Evolutionary conservation across 2,797 vertebrate genomes (phyloP).

Genomic region (Gastrophryne carolinensis): DNA sequence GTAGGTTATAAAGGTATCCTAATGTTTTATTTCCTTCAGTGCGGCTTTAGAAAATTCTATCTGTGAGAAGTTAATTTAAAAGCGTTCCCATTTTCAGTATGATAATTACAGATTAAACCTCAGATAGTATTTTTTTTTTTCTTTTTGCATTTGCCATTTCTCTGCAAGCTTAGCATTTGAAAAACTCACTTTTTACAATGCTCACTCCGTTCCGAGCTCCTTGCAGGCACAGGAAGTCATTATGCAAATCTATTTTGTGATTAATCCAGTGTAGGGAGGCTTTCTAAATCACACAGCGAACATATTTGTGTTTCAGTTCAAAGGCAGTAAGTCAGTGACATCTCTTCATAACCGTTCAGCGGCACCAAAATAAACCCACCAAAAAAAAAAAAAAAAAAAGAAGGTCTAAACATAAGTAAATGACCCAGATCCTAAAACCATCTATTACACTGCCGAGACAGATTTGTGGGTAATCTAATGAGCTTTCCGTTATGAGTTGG

Average conservation of each 20-base stretch:
- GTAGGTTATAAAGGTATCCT: not conserved
- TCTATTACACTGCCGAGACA: slow-evolving; percentile 39
- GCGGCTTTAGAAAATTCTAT: not conserved
- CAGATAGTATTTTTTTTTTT: not conserved
- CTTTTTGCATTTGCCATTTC: not conserved
- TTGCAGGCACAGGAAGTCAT: slow-evolving; percentile 36
- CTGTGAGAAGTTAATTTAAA: not conserved
- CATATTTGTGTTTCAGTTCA: slow-evolving; percentile 22
- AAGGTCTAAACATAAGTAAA: slow-evolving; percentile 50
- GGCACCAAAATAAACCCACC: slow-evolving; percentile 35
- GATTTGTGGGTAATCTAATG: slow-evolving; percentile 48
- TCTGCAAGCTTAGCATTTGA: slow-evolving; percentile 6
- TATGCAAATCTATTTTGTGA: slow-evolving; percentile 50
- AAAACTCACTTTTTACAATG: slow-evolving; percentile 16
- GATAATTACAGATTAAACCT: not conserved
- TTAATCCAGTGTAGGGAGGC: slow-evolving; percentile 44
- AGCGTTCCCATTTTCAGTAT: not conserved
- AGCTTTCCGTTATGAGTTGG: slow-evolving; percentile 49
- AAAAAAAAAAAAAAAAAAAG: too few relatives aligned
- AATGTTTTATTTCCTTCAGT: not conserved
- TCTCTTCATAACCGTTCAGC: slow-evolving; percentile 43
- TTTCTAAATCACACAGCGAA: slow-evolving; percentile 38
- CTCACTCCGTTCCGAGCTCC: not conserved
- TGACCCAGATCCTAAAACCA: slow-evolving; percentile 46
- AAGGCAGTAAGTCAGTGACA: slow-evolving; percentile 26